phyloP scores from a whole-genome alignment of 2,888 invertebrate genomes.

The Cantharis flavilabris region DNA sequence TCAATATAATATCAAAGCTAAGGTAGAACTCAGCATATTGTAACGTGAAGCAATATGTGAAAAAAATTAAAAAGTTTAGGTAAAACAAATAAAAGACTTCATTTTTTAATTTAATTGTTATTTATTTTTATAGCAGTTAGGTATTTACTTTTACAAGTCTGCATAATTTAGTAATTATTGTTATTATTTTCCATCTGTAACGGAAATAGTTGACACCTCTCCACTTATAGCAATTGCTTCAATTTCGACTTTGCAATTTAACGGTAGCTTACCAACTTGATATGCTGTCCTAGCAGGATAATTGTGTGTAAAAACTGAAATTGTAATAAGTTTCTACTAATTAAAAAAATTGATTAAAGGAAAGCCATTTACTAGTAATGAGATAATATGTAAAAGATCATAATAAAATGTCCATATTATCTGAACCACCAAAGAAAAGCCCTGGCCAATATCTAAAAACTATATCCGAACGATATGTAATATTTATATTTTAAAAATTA shows the following conservation, averaged over 20 bases:
- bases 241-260: constrained; percentile 81
- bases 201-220: constrained; percentile 56
- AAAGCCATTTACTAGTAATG: too few species aligned
- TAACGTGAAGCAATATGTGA: neutral
- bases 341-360: neutral
- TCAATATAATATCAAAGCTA: neutral
- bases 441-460: too few species aligned
- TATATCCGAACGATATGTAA: too few species aligned
- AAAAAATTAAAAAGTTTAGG: too few species aligned
- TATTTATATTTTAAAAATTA: too few species aligned
- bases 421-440: too few species aligned
- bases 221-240: constrained; percentile 84
- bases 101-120: too few species aligned
- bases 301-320: constrained; percentile 75
- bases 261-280: constrained; percentile 80
- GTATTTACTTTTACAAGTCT: neutral
- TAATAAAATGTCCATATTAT: too few species aligned
- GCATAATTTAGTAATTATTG: neutral
- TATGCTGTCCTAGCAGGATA: constrained; percentile 85
- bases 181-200: neutral
- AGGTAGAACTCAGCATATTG: neutral
- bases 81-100: too few species aligned
- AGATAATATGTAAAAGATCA: too few species aligned
- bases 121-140: too few species aligned
- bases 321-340: neutral